Evolutionary conservation across 2,113 vertebrate species (phyloP).

Genomic region (Loxodonta africana): DNA sequence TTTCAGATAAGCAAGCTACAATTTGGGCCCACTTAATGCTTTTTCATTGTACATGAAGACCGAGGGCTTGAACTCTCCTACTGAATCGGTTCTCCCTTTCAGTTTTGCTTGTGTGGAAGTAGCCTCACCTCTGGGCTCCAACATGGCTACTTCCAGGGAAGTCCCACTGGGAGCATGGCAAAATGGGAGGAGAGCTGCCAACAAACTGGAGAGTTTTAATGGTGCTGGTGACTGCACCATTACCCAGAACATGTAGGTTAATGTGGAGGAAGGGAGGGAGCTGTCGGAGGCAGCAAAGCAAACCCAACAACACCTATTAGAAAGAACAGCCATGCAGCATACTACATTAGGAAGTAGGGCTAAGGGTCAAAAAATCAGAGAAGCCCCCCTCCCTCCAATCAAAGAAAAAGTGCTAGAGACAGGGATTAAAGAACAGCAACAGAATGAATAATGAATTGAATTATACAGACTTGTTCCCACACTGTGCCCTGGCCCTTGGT

Average conservation of each 20-base stretch:
- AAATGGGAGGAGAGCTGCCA: neutral
- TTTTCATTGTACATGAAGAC: neutral
- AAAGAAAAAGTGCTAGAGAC: constrained; percentile 56
- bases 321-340: neutral
- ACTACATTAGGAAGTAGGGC: constrained; percentile 64
- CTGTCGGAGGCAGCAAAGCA: constrained; percentile 34
- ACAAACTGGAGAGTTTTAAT: constrained; percentile 40
- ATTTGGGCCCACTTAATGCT: neutral
- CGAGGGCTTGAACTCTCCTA: neutral
- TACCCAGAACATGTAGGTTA: constrained; percentile 66
- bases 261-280: constrained; percentile 67
- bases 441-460: neutral
- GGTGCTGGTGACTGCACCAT: neutral
- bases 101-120: neutral
- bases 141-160: constrained; percentile 34
- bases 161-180: constrained; percentile 38
- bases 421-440: neutral
- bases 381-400: neutral
- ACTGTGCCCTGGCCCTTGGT: neutral
- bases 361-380: constrained; percentile 45
- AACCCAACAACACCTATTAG: neutral
- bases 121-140: constrained; percentile 25
- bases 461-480: neutral
- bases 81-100: neutral
- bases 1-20: neutral